Evolutionary conservation across 2,797 vertebrate genomes (phyloP).

Genomic region (Peromyscus attwateri): DNA sequence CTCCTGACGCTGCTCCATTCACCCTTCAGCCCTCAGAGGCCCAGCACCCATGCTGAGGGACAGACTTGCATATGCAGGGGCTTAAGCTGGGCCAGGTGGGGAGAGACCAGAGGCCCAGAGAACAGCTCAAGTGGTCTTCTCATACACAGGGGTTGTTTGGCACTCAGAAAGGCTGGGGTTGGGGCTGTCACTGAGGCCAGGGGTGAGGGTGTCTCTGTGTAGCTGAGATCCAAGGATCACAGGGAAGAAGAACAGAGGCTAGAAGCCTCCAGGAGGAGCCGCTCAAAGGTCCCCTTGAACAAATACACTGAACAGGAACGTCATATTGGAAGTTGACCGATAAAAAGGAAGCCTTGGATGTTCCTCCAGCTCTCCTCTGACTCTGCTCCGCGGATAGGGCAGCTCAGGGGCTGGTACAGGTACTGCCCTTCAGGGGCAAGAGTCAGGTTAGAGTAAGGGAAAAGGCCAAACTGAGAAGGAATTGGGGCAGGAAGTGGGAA

Average conservation of each 20-base stretch:
- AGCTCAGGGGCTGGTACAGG: not conserved
- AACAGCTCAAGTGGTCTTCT: not conserved
- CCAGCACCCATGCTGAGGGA: not conserved
- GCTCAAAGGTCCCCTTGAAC: not conserved
- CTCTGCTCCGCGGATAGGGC: rapidly evolving
- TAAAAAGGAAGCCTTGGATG: not conserved
- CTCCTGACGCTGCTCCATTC: not conserved
- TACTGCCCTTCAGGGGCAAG: not conserved
- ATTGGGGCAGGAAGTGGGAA: not conserved
- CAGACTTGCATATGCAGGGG: not conserved
- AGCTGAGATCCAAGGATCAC: not conserved
- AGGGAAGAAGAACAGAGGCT: not conserved
- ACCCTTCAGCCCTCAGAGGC: not conserved
- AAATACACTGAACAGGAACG: not conserved
- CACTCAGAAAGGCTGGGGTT: not conserved
- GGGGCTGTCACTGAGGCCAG: not conserved
- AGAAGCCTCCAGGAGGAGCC: not conserved
- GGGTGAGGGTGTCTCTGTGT: not conserved
- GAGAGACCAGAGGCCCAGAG: not conserved
- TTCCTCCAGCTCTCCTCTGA: not conserved
- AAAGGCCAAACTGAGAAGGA: not conserved
- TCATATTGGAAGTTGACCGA: not conserved
- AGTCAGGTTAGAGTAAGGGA: not conserved
- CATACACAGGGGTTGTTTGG: not conserved
- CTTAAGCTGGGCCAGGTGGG: not conserved